Conservation (phyloP, 2,797 vertebrate species). For the Gymnothorax reevesii region DNA sequence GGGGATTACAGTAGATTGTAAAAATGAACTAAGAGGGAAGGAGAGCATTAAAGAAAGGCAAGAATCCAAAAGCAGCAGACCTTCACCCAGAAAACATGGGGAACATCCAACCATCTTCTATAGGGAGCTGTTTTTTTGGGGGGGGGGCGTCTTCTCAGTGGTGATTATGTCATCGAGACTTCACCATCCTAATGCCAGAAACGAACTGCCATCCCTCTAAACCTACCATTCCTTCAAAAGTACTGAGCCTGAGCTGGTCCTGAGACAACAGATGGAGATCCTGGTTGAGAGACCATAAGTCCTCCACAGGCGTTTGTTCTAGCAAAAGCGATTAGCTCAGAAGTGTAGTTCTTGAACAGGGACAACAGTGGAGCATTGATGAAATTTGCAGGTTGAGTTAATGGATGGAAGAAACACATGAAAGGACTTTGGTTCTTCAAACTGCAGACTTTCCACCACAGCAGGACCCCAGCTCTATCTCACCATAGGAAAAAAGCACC, state of each 20-base stretch:
- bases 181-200: neutral
- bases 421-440: too few species aligned
- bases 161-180: neutral
- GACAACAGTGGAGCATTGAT: too few species aligned
- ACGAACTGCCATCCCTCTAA: neutral
- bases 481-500: neutral
- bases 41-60: slow-evolving; percentile 25
- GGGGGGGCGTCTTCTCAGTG: neutral
- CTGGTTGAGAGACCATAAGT: too few species aligned
- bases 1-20: slow-evolving; percentile 15
- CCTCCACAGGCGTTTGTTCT: too few species aligned
- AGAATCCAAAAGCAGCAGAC: neutral
- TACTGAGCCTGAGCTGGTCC: neutral
- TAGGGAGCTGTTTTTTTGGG: neutral
- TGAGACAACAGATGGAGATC: too few species aligned
- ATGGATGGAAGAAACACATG: too few species aligned
- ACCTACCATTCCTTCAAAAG: neutral
- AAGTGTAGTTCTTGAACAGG: too few species aligned
- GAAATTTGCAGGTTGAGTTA: too few species aligned
- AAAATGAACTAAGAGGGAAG: slow-evolving; percentile 6
- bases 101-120: neutral
- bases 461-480: neutral
- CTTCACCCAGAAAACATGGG: neutral
- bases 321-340: too few species aligned
- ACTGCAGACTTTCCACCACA: too few species aligned